These are phyloP conservation scores for Henricia sp. DNA, from an alignment of 53 echinoderm and acorn worm genomes.

Conservation along the genomic window DNA sequence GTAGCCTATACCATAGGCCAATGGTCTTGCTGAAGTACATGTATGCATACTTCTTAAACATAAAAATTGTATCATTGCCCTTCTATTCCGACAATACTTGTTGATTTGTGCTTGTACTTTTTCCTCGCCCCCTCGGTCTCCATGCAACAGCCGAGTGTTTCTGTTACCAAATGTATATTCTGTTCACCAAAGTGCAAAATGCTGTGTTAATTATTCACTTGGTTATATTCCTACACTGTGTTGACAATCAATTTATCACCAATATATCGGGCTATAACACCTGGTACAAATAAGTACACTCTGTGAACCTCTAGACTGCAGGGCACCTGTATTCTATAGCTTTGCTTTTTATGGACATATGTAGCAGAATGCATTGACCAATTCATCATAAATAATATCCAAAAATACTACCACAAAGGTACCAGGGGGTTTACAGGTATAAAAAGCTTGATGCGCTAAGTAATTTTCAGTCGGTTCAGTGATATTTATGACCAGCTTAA, in stretches of 20 bases:
- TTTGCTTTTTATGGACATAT: too few relatives aligned
- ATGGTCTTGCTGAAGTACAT: too few relatives aligned
- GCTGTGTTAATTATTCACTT: constrained; percentile 42
- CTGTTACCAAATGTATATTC: constrained; percentile 4
- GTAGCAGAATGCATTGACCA: neutral
- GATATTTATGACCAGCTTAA: too few relatives aligned
- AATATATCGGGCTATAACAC: neutral
- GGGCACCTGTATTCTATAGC: neutral
- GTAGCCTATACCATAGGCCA: too few relatives aligned
- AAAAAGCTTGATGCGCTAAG: too few relatives aligned
- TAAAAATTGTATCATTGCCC: neutral
- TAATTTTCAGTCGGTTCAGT: too few relatives aligned
- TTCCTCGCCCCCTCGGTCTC: constrained; percentile 17
- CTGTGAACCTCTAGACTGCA: constrained; percentile 8
- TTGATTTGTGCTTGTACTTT: neutral
- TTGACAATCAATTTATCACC: constrained; percentile 27
- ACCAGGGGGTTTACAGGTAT: too few relatives aligned
- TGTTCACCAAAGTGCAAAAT: neutral
- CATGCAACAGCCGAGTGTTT: constrained; percentile 27
- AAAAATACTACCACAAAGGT: too few relatives aligned
- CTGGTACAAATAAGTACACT: neutral
- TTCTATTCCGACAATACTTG: neutral
- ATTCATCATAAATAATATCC: too few relatives aligned
- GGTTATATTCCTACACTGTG: neutral
- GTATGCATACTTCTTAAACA: neutral